Percentiles rank a stretch among this genome's conserved stretches.
phyloP scores from a whole-genome alignment of 2,113 vertebrate species.

The Sinocyclocheilus anshuiensis region DNA sequence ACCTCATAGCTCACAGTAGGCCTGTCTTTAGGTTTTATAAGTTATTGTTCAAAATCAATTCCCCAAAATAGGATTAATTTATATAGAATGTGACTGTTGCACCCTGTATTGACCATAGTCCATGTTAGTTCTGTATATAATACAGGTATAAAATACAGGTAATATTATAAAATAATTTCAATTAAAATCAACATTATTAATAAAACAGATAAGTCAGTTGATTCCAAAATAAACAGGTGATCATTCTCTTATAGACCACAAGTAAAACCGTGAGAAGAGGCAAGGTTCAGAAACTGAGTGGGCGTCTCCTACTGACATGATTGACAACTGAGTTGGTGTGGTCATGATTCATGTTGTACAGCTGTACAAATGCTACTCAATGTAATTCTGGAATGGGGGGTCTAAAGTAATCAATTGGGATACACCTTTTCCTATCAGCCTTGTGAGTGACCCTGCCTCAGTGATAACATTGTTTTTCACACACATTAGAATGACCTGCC shows the following conservation, averaged over 20 bases:
- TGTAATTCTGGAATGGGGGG: slow-evolving; percentile 46
- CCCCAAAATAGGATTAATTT: too few species aligned
- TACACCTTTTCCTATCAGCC: slow-evolving; percentile 50
- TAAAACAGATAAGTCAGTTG: too few species aligned
- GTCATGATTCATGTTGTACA: background rate
- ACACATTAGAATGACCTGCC: slow-evolving; percentile 59
- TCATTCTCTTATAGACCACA: background rate
- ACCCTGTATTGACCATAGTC: too few species aligned
- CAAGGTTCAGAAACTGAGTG: background rate
- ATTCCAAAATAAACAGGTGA: background rate
- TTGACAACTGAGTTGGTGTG: background rate
- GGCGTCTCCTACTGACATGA: background rate
- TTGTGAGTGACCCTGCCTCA: slow-evolving; percentile 49
- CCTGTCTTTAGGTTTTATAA: too few species aligned
- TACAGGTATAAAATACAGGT: too few species aligned
- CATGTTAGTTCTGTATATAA: too few species aligned
- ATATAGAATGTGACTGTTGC: too few species aligned
- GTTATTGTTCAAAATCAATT: too few species aligned
- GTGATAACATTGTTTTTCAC: slow-evolving; percentile 66
- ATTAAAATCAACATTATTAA: too few species aligned
- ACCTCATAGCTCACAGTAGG: too few species aligned
- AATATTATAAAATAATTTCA: too few species aligned
- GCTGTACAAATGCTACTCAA: background rate
- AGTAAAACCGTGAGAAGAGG: background rate
- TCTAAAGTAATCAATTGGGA: slow-evolving; percentile 26